A percentile compares a stretch with the other conserved stretches of the same genome.
These are phyloP conservation scores for Mesaphorura yosii DNA, from an alignment of 1,140 invertebrate genomes.

Conservation along the genomic window DNA sequence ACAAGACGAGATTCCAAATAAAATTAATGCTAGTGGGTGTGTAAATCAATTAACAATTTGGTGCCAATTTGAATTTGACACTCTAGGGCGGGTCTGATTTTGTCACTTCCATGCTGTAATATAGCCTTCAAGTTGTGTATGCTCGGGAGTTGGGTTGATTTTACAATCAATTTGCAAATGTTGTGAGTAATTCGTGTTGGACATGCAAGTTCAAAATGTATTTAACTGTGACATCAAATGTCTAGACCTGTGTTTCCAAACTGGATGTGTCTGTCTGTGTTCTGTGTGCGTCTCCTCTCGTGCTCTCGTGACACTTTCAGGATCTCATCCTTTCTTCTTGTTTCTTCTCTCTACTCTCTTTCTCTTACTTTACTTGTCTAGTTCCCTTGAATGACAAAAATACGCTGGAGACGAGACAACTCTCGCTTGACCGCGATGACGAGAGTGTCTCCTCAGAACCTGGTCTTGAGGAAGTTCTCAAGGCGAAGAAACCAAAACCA, in stretches of 20 bases:
- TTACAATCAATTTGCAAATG: too few species aligned
- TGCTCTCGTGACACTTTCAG: background rate
- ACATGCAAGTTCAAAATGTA: too few species aligned
- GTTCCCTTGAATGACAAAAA: constrained; percentile 58
- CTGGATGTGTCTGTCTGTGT: constrained; percentile 2
- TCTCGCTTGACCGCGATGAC: constrained; percentile 51
- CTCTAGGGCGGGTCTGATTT: too few species aligned
- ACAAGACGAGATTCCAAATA: too few species aligned
- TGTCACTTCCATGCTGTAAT: too few species aligned
- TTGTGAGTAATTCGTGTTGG: too few species aligned
- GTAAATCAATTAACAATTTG: too few species aligned
- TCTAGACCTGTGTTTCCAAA: constrained; percentile 4
- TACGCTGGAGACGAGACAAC: constrained; percentile 50
- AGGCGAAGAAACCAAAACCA: constrained; percentile 51
- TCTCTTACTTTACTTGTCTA: constrained; percentile 33
- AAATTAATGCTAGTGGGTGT: too few species aligned
- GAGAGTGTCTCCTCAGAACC: constrained; percentile 42
- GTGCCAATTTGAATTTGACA: too few species aligned
- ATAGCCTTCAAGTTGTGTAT: too few species aligned
- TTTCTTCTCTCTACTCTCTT: constrained; percentile 15
- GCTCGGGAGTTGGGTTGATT: too few species aligned
- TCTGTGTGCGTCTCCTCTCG: background rate
- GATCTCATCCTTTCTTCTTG: constrained; percentile 2
- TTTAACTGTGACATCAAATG: background rate
- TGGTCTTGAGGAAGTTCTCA: constrained; percentile 53